Evolutionary conservation across 1,140 invertebrate species (phyloP).

Genomic region (Eriosoma lanigerum): DNA sequence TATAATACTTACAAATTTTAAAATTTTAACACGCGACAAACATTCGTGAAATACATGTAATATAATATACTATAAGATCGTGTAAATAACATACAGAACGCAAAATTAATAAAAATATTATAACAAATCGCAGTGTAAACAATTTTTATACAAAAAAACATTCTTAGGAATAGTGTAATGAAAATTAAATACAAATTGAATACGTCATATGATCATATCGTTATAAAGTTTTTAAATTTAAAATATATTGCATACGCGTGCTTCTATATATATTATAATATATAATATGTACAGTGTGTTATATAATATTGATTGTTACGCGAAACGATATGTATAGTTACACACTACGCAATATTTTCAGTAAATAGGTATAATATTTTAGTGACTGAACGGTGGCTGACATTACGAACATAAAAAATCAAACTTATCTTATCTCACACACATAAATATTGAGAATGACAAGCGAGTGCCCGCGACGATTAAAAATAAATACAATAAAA

Average conservation of each 20-base stretch:
- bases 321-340: neutral
- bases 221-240: no score
- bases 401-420: constrained; percentile 2
- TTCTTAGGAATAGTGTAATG: no score
- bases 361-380: neutral
- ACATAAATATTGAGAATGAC: neutral
- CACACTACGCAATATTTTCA: neutral
- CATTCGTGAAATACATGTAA: neutral
- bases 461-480: neutral
- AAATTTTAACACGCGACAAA: neutral
- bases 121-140: neutral
- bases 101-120: neutral
- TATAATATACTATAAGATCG: no score
- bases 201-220: no score
- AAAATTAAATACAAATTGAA: no score
- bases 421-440: neutral
- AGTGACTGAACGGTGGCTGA: neutral
- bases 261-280: no score
- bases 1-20: no score
- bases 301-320: neutral
- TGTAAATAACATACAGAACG: no score
- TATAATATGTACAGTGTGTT: no score
- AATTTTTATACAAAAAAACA: no score
- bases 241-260: no score
- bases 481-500: neutral